Evolutionary conservation across 2,113 vertebrate genomes (phyloP).

Genomic region (Megalops atlanticus): DNA sequence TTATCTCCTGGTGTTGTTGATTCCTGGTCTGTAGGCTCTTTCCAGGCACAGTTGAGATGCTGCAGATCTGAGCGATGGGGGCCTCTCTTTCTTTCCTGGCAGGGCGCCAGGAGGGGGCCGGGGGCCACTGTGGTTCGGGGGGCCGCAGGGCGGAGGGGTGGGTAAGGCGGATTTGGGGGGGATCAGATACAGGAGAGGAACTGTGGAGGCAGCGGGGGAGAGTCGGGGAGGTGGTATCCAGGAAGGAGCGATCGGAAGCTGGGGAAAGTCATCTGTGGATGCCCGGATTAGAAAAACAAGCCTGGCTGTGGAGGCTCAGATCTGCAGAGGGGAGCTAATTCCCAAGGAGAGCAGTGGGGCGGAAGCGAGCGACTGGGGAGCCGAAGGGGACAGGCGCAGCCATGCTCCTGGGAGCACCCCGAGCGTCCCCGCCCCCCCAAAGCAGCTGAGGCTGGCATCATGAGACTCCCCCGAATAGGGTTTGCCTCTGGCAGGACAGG

Average conservation of each 20-base stretch:
- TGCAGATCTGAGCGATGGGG: neutral
- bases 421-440: too few relatives aligned
- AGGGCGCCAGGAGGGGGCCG: constrained; percentile 54
- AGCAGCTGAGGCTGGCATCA: too few relatives aligned
- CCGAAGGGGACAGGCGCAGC: neutral
- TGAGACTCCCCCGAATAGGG: too few relatives aligned
- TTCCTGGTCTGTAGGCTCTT: constrained; percentile 45
- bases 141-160: neutral
- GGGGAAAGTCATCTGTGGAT: constrained; percentile 24
- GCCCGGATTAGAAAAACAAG: neutral
- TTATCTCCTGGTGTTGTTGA: constrained; percentile 54
- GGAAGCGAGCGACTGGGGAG: neutral
- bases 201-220: neutral
- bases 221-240: constrained; percentile 9
- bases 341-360: neutral
- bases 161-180: neutral
- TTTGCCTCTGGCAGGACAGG: too few relatives aligned
- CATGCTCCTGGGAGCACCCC: neutral
- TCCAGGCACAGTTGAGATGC: constrained; percentile 39
- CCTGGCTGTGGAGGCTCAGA: neutral
- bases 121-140: constrained; percentile 33
- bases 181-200: neutral
- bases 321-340: neutral
- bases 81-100: constrained; percentile 49
- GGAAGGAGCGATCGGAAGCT: constrained; percentile 21